A percentile compares a stretch with the other conserved stretches of the same genome.
phyloP scores from a whole-genome alignment of 2,113 vertebrate genomes.

The Heterochromis multidens region DNA sequence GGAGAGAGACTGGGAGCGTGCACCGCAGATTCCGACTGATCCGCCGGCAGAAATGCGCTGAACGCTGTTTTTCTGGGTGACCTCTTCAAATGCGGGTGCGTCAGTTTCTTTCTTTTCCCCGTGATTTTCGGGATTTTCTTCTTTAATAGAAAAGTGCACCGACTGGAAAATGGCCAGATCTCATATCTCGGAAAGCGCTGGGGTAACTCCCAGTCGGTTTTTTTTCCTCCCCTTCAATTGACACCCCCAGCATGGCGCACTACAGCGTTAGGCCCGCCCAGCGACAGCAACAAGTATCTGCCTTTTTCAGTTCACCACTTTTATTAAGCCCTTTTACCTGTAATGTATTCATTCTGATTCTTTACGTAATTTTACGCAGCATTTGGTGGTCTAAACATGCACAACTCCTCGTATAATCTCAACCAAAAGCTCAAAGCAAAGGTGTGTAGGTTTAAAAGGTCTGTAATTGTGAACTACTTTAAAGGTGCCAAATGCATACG shows the following conservation, averaged over 20 bases:
- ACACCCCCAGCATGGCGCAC: slow-evolving; percentile 59
- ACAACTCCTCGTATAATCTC: background rate
- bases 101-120: background rate
- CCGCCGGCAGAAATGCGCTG: slow-evolving; percentile 8
- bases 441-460: background rate
- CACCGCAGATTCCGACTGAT: slow-evolving; percentile 1
- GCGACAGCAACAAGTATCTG: slow-evolving; percentile 63
- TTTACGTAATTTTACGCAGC: background rate
- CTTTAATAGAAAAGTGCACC: slow-evolving; percentile 33
- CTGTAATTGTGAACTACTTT: background rate
- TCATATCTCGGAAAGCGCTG: slow-evolving; percentile 57
- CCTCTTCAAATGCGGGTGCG: background rate
- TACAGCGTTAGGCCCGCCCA: slow-evolving; percentile 71
- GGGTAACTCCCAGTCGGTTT: slow-evolving; percentile 64
- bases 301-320: background rate
- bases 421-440: background rate
- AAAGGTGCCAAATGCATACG: background rate
- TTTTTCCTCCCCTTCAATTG: slow-evolving; percentile 55
- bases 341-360: background rate
- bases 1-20: background rate
- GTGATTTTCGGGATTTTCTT: background rate
- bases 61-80: background rate
- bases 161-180: slow-evolving; percentile 45
- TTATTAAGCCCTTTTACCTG: background rate
- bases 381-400: background rate